Evolutionary conservation across 2,797 vertebrate genomes (phyloP), one percentile per base, ranked within the genome.

Genomic region (Gymnoscopelus microlampas): DNA sequence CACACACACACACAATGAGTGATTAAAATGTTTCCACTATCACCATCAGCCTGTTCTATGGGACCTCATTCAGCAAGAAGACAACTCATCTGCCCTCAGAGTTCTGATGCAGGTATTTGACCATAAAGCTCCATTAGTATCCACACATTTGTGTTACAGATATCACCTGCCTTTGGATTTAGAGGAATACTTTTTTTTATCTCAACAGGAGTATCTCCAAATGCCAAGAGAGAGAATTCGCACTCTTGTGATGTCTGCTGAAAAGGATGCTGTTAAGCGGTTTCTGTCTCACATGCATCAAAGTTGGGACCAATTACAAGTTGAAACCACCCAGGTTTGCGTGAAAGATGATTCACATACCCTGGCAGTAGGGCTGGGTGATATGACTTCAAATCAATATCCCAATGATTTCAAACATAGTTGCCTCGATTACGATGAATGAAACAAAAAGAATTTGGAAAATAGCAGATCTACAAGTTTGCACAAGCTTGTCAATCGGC

Each of bases 191-290:
- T 7, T 76, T 19, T 19, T 8, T 76, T 51, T 59, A 10, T 81
- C 53, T 74, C 66, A 24, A 5, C 85, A 96, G 95, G 95, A 96
- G 57, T 96, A 96, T 69, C 91, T 97, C 66, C 95, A 90, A 76
- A 95, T 97, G 95, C 96, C 95, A 0, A 90, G 88, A 59, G 93
- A 95, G 82, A 93, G 90, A 71, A 95, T 97, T 63, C 95, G 94
- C 60, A 94, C 92, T 51, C 80, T 97, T 0, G 92, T 96, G 77
- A 92, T 96, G 85, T 94, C 95, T 0, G 93, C 94, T 23, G 94
- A 96, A 80, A 95, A 91, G 51, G 94, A 96, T 50, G 94, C 95
- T 3, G 93, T 95, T 0, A 94, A 95, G 84, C 84, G 86, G 71
- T 96, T 97, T 80, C 78, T 97, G 71, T 94, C 95, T 0, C 93